Percentiles rank a stretch among this genome's conserved stretches.
Evolutionary conservation across 2,113 vertebrate genomes (phyloP).

Genomic region (Platysternon megacephalum): DNA sequence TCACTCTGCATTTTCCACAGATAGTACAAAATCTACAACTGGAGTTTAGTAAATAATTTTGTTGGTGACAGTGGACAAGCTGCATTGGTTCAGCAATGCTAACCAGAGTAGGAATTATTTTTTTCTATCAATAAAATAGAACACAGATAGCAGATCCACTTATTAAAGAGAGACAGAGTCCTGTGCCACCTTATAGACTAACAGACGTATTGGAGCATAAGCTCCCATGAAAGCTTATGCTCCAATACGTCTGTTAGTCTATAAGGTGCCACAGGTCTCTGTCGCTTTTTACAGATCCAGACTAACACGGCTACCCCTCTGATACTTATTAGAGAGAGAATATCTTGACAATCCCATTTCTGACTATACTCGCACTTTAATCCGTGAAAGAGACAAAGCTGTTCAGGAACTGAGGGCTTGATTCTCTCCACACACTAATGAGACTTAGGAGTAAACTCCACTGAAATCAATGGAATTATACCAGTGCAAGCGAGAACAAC

Average conservation of each 20-base stretch:
- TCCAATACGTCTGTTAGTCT: no score
- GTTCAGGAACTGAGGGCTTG: background rate
- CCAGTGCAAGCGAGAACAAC: background rate
- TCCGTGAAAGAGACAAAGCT: background rate
- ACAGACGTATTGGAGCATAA: no score
- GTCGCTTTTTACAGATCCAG: no score
- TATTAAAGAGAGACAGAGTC: background rate
- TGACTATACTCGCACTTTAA: background rate
- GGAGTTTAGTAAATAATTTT: background rate
- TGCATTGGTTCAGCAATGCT: background rate
- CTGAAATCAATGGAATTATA: background rate
- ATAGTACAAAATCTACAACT: background rate
- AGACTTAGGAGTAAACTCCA: background rate
- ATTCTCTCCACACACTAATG: background rate
- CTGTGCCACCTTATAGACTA: no score
- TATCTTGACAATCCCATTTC: background rate
- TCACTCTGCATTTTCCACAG: background rate
- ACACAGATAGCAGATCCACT: background rate
- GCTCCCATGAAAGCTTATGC: no score
- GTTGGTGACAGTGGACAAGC: background rate
- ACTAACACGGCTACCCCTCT: no score
- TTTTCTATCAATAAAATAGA: background rate
- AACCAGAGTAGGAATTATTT: background rate
- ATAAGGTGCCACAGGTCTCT: no score
- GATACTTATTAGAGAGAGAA: background rate